phyloP scores from a whole-genome alignment of 2,888 invertebrate genomes.

The Phragmatobia fuliginosa region DNA sequence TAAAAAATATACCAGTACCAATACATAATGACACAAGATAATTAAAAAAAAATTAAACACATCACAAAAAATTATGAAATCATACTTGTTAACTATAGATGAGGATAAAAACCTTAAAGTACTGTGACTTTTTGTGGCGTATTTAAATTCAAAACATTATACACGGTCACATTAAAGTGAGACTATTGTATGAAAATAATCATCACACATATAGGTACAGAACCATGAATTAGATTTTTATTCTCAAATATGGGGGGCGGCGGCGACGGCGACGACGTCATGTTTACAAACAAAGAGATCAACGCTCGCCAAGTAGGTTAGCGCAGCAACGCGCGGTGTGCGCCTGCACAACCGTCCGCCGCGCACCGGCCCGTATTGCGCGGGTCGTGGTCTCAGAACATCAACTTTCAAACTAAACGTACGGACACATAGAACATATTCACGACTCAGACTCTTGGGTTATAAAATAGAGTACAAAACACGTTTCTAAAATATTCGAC shows the following conservation, averaged over 20 bases:
- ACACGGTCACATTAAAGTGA: constrained; percentile 36
- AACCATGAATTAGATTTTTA: constrained; percentile 47
- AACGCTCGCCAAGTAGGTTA: constrained; percentile 86
- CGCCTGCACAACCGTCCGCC: constrained; percentile 58
- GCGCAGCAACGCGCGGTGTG: constrained; percentile 67
- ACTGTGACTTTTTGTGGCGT: constrained; percentile 26
- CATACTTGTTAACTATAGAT: constrained; percentile 16
- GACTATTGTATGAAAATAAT: constrained; percentile 31
- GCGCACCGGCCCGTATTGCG: constrained; percentile 72
- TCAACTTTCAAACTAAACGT: constrained; percentile 40
- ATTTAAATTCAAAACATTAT: constrained; percentile 12
- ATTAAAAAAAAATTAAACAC: not conserved
- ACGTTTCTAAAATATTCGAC: constrained; percentile 1
- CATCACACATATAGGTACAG: constrained; percentile 32
- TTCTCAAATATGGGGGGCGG: constrained; percentile 53
- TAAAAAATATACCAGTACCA: not conserved
- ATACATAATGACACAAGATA: not conserved
- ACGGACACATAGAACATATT: constrained; percentile 23
- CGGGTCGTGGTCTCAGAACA: constrained; percentile 78
- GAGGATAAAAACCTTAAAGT: constrained; percentile 29
- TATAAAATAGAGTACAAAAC: not conserved
- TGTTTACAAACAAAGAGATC: constrained; percentile 87
- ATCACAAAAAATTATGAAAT: constrained; percentile 26
- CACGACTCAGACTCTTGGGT: not conserved
- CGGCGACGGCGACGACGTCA: constrained; percentile 63